phyloP scores from a whole-genome alignment of 2,888 invertebrate species.

The Eristalinus sepulchralis region DNA sequence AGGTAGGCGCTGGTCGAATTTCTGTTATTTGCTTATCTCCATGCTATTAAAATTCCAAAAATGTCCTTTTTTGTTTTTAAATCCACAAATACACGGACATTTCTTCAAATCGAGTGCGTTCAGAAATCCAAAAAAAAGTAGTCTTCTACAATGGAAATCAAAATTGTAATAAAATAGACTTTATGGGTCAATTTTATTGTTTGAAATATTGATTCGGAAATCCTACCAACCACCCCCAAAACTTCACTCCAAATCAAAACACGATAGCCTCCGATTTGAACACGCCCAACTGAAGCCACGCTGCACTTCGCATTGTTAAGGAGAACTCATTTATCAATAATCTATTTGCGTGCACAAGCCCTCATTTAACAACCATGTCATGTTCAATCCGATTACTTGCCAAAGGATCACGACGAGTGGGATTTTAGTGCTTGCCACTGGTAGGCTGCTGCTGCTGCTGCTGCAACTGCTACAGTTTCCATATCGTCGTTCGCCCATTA shows the following conservation, averaged over 20 bases:
- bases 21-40: too few relatives aligned
- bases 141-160: too few relatives aligned
- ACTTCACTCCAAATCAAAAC: neutral
- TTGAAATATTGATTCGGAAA: too few relatives aligned
- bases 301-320: conserved; percentile 26
- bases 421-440: neutral
- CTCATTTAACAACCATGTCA: conserved; percentile 17
- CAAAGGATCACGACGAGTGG: neutral
- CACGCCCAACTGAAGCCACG: neutral
- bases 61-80: too few relatives aligned
- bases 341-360: conserved; percentile 30
- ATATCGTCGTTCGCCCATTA: neutral
- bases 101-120: too few relatives aligned
- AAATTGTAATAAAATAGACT: too few relatives aligned
- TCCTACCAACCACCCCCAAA: neutral
- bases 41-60: too few relatives aligned
- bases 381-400: neutral
- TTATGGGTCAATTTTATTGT: too few relatives aligned
- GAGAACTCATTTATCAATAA: conserved; percentile 39
- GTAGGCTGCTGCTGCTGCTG: too few relatives aligned
- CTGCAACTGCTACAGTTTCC: neutral
- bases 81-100: too few relatives aligned
- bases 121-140: too few relatives aligned
- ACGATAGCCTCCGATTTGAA: neutral
- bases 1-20: too few relatives aligned